Percentiles rank a stretch among this genome's conserved stretches.
Evolutionary conservation across 1,140 invertebrate species (phyloP).

Genomic region (Macrocentrus cingulum): DNA sequence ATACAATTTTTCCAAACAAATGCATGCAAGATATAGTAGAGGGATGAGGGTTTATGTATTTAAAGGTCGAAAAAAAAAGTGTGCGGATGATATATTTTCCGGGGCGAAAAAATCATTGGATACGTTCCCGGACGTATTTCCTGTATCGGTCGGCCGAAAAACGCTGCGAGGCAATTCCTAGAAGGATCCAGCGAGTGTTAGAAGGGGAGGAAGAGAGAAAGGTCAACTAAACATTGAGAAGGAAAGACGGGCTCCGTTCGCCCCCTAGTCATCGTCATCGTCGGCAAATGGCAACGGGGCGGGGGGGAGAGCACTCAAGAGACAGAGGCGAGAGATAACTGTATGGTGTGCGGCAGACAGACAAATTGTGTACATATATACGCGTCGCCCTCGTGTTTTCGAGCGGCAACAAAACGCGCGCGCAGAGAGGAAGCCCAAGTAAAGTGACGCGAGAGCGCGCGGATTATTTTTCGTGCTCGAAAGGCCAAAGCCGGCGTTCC

Average conservation of each 20-base stretch:
- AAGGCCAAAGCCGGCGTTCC: constrained; percentile 16
- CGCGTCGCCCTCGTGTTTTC: no score
- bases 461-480: constrained; percentile 24
- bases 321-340: background rate
- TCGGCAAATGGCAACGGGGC: background rate
- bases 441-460: constrained; percentile 3
- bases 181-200: constrained; percentile 10
- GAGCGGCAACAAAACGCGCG: no score
- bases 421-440: constrained; percentile 25
- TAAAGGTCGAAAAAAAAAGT: no score
- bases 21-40: no score
- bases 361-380: no score
- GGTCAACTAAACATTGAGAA: constrained; percentile 4
- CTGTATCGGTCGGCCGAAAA: constrained; percentile 35
- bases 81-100: background rate
- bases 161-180: constrained; percentile 36
- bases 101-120: background rate
- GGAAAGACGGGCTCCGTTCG: constrained; percentile 17
- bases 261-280: constrained; percentile 1
- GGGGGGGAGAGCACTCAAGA: background rate
- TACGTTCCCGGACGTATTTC: constrained; percentile 25
- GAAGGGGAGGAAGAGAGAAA: constrained; percentile 15
- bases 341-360: background rate
- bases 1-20: no score
- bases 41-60: no score